phyloP scores from a whole-genome alignment of 2,797 vertebrate genomes.

The Bryconaethiops microstoma region DNA sequence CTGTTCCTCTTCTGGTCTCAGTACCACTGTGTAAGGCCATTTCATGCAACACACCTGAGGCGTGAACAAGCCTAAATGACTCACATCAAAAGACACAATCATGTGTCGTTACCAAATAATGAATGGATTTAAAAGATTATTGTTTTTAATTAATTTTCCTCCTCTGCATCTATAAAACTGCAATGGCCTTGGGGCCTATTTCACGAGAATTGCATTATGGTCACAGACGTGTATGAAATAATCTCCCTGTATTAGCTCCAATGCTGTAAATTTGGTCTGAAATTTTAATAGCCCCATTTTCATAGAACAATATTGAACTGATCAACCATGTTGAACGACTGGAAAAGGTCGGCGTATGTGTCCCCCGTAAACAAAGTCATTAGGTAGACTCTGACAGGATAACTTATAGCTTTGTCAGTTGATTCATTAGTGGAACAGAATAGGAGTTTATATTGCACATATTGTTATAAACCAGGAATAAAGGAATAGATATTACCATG shows the following conservation, averaged over 20 bases:
- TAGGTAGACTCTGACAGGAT: slow-evolving; percentile 45
- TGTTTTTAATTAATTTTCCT: slow-evolving; percentile 72
- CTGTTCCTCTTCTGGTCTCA: background rate
- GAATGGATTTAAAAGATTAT: slow-evolving; percentile 67
- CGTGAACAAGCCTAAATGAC: slow-evolving; percentile 54
- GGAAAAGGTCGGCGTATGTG: slow-evolving; percentile 66
- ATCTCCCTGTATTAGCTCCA: background rate
- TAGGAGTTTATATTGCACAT: slow-evolving; percentile 5
- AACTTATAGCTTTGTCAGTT: slow-evolving; percentile 63
- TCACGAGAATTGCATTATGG: slow-evolving; percentile 66
- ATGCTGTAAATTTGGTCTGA: slow-evolving; percentile 49
- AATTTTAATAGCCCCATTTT: slow-evolving; percentile 63
- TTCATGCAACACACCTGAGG: slow-evolving; percentile 11
- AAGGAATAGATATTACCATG: background rate
- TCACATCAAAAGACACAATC: slow-evolving; percentile 64
- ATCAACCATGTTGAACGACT: slow-evolving; percentile 63
- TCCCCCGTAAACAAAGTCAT: slow-evolving; percentile 62
- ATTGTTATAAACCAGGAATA: background rate
- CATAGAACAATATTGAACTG: slow-evolving; percentile 65
- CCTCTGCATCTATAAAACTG: slow-evolving; percentile 60
- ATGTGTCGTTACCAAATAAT: slow-evolving; percentile 61
- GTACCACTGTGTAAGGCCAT: slow-evolving; percentile 21
- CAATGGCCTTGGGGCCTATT: slow-evolving; percentile 60
- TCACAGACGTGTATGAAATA: slow-evolving; percentile 50
- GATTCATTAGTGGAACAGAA: slow-evolving; percentile 56